These are phyloP conservation scores for Montipora efflorescens DNA, from an alignment of 64 coral and sea anemone species.

Conservation along the genomic window DNA sequence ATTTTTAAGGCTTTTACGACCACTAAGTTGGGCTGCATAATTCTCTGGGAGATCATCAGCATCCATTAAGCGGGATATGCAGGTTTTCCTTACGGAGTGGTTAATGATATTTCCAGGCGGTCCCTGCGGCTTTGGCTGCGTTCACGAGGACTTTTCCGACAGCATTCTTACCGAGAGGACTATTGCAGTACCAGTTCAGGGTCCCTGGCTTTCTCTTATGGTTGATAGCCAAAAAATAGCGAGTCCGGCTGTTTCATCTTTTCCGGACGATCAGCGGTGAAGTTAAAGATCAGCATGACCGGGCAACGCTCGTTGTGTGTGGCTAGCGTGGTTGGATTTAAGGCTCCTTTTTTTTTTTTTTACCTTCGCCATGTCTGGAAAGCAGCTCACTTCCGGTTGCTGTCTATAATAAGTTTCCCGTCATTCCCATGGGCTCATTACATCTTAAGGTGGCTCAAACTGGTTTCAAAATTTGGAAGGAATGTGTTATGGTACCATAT, in stretches of 20 bases:
- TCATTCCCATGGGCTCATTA: too few relatives aligned
- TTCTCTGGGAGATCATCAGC: not conserved
- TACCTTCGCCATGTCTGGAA: not conserved
- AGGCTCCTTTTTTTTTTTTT: not conserved
- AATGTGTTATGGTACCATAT: too few relatives aligned
- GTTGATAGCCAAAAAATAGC: conserved; percentile 22
- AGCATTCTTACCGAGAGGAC: not conserved
- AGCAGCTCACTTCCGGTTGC: too few relatives aligned
- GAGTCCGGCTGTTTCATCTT: not conserved
- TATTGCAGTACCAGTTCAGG: not conserved
- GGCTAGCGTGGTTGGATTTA: conserved; percentile 8
- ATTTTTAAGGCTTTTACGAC: conserved; percentile 29
- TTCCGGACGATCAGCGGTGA: not conserved
- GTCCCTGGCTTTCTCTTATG: not conserved
- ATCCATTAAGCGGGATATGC: conserved; percentile 17
- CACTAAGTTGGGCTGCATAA: not conserved
- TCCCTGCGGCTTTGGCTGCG: not conserved
- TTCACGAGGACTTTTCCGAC: not conserved
- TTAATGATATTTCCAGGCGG: not conserved
- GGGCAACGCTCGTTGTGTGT: conserved; percentile 23
- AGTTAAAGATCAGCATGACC: not conserved
- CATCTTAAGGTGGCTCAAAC: too few relatives aligned
- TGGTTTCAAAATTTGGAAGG: too few relatives aligned
- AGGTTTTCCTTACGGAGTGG: conserved; percentile 27
- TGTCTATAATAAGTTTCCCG: too few relatives aligned